Percentiles rank a stretch among this genome's conserved stretches.
Evolutionary conservation across 2,113 vertebrate species (phyloP).

Genomic region (Rhadina sibilatrix): DNA sequence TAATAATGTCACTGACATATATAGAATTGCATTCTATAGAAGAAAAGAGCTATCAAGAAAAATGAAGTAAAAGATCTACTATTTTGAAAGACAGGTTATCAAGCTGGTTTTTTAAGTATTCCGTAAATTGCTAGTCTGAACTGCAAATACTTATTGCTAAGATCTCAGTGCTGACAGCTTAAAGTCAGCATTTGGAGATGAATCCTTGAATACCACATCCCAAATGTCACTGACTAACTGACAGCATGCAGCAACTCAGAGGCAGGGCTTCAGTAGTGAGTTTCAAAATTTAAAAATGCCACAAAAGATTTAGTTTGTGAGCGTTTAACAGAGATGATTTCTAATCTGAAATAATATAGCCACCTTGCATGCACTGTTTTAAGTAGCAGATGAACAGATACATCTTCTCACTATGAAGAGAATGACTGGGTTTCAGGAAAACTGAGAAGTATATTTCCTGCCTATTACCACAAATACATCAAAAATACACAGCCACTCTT

Average conservation of each 20-base stretch:
- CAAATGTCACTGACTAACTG: background rate
- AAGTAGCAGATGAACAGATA: background rate
- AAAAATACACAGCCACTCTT: background rate
- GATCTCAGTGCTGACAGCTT: background rate
- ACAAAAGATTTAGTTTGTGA: background rate
- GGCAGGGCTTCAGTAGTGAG: background rate
- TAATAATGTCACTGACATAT: background rate
- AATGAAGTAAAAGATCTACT: background rate
- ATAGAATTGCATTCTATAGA: background rate
- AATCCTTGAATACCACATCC: background rate
- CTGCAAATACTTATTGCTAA: background rate
- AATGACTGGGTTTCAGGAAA: background rate
- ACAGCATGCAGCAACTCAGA: background rate
- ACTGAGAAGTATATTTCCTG: background rate
- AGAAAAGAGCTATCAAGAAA: background rate
- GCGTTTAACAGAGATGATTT: background rate
- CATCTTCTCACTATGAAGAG: background rate
- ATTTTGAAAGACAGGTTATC: background rate
- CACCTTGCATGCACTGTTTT: background rate
- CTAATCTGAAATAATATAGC: background rate
- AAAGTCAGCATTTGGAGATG: background rate
- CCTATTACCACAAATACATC: background rate
- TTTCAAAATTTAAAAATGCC: background rate
- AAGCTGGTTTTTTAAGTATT: background rate
- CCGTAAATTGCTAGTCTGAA: background rate